Conservation (phyloP, 1,140 invertebrate genomes). For the Papilio xuthus region DNA sequence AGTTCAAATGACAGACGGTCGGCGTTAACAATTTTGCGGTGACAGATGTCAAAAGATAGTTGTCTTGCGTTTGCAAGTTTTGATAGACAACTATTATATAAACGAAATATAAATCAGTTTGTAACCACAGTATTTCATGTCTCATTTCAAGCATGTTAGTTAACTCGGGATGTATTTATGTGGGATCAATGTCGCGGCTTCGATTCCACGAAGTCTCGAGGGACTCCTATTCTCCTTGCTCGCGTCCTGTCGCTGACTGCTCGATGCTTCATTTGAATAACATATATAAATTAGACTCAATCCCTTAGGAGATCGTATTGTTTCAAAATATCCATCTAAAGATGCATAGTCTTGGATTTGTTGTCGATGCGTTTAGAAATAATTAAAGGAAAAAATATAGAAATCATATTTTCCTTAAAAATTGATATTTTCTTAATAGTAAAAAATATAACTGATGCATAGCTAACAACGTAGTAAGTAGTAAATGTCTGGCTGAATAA, state of each 20-base stretch:
- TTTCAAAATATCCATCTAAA: not conserved
- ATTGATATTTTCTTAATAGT: too few relatives aligned
- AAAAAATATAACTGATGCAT: too few relatives aligned
- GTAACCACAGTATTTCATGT: not conserved
- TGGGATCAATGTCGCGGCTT: conserved; percentile 33
- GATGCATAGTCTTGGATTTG: not conserved
- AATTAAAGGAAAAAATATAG: not conserved
- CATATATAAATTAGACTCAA: conserved; percentile 12
- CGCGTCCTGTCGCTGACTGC: conserved; percentile 35
- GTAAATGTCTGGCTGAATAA: too few relatives aligned
- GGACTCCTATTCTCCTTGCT: conserved; percentile 28
- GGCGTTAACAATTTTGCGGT: too few relatives aligned
- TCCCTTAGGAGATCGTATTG: not conserved
- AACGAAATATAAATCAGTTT: not conserved
- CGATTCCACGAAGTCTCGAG: conserved; percentile 43
- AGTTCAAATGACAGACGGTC: too few relatives aligned
- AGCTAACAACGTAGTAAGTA: too few relatives aligned
- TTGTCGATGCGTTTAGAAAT: not conserved
- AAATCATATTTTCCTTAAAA: too few relatives aligned
- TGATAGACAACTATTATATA: not conserved
- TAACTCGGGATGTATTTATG: conserved; percentile 38
- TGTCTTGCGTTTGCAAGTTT: too few relatives aligned
- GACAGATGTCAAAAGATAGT: too few relatives aligned
- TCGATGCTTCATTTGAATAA: conserved; percentile 15
- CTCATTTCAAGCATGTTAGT: not conserved